phyloP scores from a whole-genome alignment of 1,140 invertebrate species.

The Bursaphelenchus mucronatus region DNA sequence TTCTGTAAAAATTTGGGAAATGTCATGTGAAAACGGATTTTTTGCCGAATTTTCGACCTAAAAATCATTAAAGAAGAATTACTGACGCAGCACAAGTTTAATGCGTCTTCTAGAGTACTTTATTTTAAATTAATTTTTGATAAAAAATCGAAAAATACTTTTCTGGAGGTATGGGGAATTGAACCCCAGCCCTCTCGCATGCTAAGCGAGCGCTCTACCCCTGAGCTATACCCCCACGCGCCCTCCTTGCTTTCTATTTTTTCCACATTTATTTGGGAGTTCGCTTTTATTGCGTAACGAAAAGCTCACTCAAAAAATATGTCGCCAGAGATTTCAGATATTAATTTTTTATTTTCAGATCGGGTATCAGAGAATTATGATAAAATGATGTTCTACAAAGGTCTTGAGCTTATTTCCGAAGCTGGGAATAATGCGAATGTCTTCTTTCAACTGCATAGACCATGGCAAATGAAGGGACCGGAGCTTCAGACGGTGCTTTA shows the following conservation, averaged over 20 bases:
- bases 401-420: constrained; percentile 72
- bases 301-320: too few species aligned
- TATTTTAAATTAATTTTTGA: too few species aligned
- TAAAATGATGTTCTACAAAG: constrained; percentile 77
- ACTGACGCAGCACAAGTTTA: too few species aligned
- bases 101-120: too few species aligned
- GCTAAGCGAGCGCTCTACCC: constrained; percentile 49
- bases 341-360: constrained; percentile 47
- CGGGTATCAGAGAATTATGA: constrained; percentile 67
- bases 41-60: too few species aligned
- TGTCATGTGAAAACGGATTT: too few species aligned
- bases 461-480: constrained; percentile 73
- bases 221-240: constrained; percentile 44
- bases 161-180: constrained; percentile 45
- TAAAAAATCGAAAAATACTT: too few species aligned
- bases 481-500: constrained; percentile 69
- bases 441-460: constrained; percentile 77
- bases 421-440: constrained; percentile 74
- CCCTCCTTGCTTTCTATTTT: too few species aligned
- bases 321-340: neutral
- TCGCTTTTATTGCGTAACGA: too few species aligned
- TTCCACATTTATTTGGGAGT: too few species aligned
- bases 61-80: too few species aligned
- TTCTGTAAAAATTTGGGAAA: too few species aligned
- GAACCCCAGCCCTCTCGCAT: constrained; percentile 48